A percentile compares a stretch with the other conserved stretches of the same genome.
phyloP scores from a whole-genome alignment of 2,888 invertebrate genomes.

The Sphaerophoria rueppellii region DNA sequence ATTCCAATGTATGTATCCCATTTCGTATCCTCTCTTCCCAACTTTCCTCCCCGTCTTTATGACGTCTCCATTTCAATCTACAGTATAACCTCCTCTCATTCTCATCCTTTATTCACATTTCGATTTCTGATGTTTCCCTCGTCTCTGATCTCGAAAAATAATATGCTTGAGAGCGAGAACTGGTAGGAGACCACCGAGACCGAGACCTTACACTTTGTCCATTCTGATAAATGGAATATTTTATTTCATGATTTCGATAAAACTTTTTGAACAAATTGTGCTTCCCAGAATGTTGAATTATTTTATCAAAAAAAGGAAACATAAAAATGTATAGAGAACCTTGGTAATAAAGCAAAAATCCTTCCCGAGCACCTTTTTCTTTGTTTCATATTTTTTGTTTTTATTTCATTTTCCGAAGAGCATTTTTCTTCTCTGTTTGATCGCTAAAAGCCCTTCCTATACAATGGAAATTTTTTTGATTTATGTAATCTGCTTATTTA shows the following conservation, averaged over 20 bases:
- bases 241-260: constrained; percentile 62
- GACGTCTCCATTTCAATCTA: neutral
- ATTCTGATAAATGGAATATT: constrained; percentile 61
- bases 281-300: constrained; percentile 5
- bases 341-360: constrained; percentile 26
- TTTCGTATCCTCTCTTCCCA: neutral
- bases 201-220: constrained; percentile 36
- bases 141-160: neutral
- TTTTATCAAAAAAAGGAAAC: neutral
- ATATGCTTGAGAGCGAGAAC: constrained; percentile 3
- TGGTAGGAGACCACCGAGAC: neutral
- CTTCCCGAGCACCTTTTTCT: neutral
- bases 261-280: constrained; percentile 61
- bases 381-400: neutral
- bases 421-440: constrained; percentile 32
- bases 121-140: constrained; percentile 47
- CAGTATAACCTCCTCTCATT: neutral
- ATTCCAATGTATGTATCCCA: constrained; percentile 19
- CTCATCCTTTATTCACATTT: constrained; percentile 63
- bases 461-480: constrained; percentile 23
- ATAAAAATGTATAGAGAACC: neutral
- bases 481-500: constrained; percentile 22
- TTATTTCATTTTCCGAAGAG: neutral
- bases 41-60: neutral
- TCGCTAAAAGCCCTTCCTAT: neutral